phyloP scores from a whole-genome alignment of 2,797 vertebrate species.

The Rhinella marina region DNA sequence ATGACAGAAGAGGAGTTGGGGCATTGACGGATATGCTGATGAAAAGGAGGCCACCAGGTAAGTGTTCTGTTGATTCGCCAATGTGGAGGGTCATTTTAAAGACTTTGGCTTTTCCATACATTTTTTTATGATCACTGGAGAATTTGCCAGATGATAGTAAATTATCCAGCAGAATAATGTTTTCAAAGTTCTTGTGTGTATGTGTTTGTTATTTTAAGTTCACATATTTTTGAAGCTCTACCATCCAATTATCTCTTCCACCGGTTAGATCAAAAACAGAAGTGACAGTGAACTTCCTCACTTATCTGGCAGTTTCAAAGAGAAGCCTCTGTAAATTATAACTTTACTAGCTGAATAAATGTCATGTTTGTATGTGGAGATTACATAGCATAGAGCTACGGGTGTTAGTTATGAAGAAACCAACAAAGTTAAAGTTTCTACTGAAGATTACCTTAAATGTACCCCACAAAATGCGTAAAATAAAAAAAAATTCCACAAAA shows the following conservation, averaged over 20 bases:
- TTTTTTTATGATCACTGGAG: too few species aligned
- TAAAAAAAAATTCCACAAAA: background rate
- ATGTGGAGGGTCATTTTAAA: too few species aligned
- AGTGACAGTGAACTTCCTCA: background rate
- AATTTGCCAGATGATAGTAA: too few species aligned
- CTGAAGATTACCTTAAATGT: conserved; percentile 15
- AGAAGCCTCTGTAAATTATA: conserved; percentile 7
- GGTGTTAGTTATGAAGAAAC: conserved; percentile 27
- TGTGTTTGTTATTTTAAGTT: background rate
- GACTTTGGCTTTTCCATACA: too few species aligned
- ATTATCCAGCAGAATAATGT: too few species aligned
- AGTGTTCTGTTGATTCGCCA: too few species aligned
- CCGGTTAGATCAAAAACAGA: background rate
- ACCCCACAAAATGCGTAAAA: background rate
- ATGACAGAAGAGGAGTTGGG: too few species aligned
- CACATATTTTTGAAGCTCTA: background rate
- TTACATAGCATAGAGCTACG: background rate
- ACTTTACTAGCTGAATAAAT: conserved; percentile 16
- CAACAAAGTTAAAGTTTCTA: background rate
- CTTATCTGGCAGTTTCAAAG: conserved; percentile 5
- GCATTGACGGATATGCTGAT: too few species aligned
- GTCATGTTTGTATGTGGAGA: conserved; percentile 17
- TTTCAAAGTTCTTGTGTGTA: background rate
- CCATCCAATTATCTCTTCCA: conserved; percentile 2
- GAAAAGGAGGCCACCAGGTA: too few species aligned